Evolutionary conservation across 1,140 invertebrate species (phyloP), one percentile per base, ranked within the genome.

Genomic region (Bombus superbus): DNA sequence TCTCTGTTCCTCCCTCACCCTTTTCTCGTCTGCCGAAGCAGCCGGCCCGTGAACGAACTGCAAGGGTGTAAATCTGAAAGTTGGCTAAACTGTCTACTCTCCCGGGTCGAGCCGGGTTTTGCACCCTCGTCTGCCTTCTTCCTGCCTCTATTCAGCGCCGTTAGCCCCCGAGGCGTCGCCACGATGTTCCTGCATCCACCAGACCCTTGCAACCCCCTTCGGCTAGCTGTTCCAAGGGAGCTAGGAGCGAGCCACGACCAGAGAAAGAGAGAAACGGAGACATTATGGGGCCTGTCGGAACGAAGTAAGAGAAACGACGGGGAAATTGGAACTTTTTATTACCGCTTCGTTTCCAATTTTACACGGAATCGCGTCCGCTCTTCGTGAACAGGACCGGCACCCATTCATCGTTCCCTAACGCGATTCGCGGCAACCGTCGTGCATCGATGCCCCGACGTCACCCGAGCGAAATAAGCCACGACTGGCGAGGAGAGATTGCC

Each of bases 1-100:
- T 83, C 25, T 40, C 35, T 28, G 2, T 44, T 42, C 42, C 42
- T 69, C 57, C 28, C 3, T 81, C 25, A 10, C 64, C 64, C 81
- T 57, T 15, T 64, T 74, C 78, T 74, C 78, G 81, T 88, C 82
- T 75, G 81, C 72, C 89, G 91, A 88, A 94, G 90, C 88, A 93
- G 92, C 84, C 92, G 90, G 87, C 92, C 91, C 90, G 90, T 93
- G 92, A 93, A 93, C 92, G 88, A 93, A 93, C 87, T 92, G 92
- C 89, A 85, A 91, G 92, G 92, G 92, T 93, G 92, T 93, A 93
- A 93, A 94, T 94, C 93, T 93, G 91, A 94, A 94, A 94, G 93
- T 94, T 94, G 92, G 92, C 91, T 94, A 92, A 93, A 93, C 93
- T 94, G 93, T 93, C 93, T 93, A 76, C 86, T 85, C 86, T 83